phyloP scores from a whole-genome alignment of 2,888 invertebrate genomes.

The Masnerella sp. region DNA sequence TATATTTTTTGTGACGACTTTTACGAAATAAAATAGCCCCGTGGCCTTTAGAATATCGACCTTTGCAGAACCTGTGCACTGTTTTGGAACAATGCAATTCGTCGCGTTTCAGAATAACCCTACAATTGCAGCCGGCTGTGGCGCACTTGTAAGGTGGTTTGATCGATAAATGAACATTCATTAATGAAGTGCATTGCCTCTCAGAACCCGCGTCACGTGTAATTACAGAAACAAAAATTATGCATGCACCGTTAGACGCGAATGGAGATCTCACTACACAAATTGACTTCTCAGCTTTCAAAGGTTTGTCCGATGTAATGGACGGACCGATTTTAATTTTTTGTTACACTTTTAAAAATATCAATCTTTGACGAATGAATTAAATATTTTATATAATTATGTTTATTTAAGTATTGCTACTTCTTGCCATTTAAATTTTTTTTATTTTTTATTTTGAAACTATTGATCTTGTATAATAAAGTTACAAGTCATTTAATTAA shows the following conservation, averaged over 20 bases:
- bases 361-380: too few relatives aligned
- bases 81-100: slow-evolving; percentile 51
- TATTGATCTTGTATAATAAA: too few relatives aligned
- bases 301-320: too few relatives aligned
- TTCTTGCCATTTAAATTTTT: too few relatives aligned
- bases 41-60: slow-evolving; percentile 49
- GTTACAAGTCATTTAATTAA: too few relatives aligned
- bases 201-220: slow-evolving; percentile 4
- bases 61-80: slow-evolving; percentile 30
- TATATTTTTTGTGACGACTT: slow-evolving; percentile 13
- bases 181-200: slow-evolving; percentile 26
- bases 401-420: too few relatives aligned
- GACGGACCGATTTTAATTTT: too few relatives aligned
- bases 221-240: slow-evolving; percentile 13
- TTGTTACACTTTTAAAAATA: too few relatives aligned
- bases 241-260: slow-evolving; percentile 2
- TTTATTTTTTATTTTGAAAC: too few relatives aligned
- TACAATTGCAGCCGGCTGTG: slow-evolving; percentile 21
- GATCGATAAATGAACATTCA: slow-evolving; percentile 31
- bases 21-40: neutral
- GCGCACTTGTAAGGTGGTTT: slow-evolving; percentile 39
- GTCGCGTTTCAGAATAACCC: slow-evolving; percentile 44
- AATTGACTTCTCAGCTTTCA: too few relatives aligned
- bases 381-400: too few relatives aligned
- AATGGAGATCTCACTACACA: neutral